A percentile compares a stretch with the other conserved stretches of the same genome.
These are phyloP conservation scores for Rhea pennata DNA, from an alignment of 2,113 vertebrate genomes.

Conservation along the genomic window DNA sequence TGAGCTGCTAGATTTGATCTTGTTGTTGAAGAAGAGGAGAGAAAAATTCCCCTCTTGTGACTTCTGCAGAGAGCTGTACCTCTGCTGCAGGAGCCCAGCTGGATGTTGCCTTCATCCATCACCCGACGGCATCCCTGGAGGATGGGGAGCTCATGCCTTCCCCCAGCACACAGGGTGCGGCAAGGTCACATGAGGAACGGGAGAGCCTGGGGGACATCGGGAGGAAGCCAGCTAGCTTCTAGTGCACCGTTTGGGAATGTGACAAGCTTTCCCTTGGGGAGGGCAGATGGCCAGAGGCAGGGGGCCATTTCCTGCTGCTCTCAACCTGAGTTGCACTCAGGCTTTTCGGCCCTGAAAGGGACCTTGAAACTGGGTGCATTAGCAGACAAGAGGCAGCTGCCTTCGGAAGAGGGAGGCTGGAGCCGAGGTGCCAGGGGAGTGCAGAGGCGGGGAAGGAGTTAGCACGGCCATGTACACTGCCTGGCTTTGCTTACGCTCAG, in stretches of 20 bases:
- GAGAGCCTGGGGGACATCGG: background rate
- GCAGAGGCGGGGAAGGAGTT: background rate
- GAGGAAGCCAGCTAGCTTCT: background rate
- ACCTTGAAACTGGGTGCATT: rapidly evolving
- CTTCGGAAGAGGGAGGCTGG: background rate
- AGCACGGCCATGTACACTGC: background rate
- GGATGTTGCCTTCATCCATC: constrained; percentile 6
- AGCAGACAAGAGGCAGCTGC: background rate
- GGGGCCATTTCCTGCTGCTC: background rate
- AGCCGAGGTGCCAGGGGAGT: background rate
- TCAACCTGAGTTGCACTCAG: background rate
- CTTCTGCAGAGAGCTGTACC: background rate
- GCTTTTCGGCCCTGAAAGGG: background rate
- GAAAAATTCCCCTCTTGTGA: background rate
- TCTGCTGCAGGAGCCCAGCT: background rate
- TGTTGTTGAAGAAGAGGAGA: background rate
- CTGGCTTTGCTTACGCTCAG: background rate
- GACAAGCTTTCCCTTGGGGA: background rate
- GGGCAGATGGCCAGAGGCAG: background rate
- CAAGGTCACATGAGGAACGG: rapidly evolving
- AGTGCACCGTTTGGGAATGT: background rate
- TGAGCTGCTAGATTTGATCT: background rate
- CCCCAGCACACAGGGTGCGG: background rate
- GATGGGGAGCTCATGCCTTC: background rate
- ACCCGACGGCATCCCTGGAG: background rate